A percentile compares a stretch with the other conserved stretches of the same genome.
Evolutionary conservation across 2,113 vertebrate genomes (phyloP).

Genomic region (Peromyscus californicus): DNA sequence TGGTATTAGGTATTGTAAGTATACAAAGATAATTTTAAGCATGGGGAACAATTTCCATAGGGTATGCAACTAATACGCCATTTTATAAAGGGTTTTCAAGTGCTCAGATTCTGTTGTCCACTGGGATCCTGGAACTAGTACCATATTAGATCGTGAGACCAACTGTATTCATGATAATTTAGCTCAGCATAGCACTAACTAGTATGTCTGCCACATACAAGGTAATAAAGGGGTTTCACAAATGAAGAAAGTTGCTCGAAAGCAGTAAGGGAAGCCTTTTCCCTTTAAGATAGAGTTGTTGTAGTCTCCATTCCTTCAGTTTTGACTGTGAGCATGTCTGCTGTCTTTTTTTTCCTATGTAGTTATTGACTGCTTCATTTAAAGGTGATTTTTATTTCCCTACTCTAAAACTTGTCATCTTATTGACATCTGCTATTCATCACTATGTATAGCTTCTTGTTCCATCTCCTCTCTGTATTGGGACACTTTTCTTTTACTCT

Average conservation of each 20-base stretch:
- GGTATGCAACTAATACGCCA: neutral
- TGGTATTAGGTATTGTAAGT: neutral
- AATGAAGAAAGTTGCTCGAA: constrained; percentile 10
- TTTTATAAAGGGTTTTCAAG: neutral
- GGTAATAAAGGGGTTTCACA: neutral
- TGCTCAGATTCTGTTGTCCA: neutral
- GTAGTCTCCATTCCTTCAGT: neutral
- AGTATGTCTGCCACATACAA: neutral
- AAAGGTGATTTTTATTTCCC: constrained; percentile 28
- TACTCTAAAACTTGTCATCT: constrained; percentile 27
- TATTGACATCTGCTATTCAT: constrained; percentile 2
- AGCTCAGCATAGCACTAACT: neutral
- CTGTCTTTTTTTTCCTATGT: neutral
- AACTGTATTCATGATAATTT: neutral
- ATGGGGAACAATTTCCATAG: neutral
- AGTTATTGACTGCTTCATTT: constrained; percentile 12
- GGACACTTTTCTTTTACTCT: constrained; percentile 16
- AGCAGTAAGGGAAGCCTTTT: constrained; percentile 29
- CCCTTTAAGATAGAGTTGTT: neutral
- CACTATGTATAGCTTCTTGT: constrained; percentile 12
- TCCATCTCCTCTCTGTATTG: constrained; percentile 4
- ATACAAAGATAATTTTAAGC: neutral
- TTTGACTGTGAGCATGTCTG: neutral
- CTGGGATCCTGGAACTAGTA: neutral
- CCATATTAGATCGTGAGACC: neutral